These are phyloP conservation scores for Corythornis leucogaster DNA, from an alignment of 2,797 vertebrate species.

Conservation along the genomic window DNA sequence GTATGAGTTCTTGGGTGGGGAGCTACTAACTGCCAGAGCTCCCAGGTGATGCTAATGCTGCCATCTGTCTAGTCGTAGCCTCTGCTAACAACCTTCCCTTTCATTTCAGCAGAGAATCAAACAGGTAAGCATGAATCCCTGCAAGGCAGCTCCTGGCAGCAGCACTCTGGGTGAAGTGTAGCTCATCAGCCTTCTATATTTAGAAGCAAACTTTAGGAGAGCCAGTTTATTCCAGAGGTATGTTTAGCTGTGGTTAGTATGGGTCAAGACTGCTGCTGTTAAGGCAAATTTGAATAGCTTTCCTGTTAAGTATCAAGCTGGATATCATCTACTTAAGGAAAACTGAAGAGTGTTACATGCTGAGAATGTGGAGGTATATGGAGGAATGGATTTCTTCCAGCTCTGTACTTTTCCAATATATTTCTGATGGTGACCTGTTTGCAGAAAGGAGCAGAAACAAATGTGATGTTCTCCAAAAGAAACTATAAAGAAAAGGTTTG, in stretches of 20 bases:
- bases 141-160: neutral
- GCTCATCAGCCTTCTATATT: accelerated
- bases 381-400: neutral
- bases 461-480: neutral
- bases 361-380: accelerated
- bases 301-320: neutral
- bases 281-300: neutral
- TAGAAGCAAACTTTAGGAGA: neutral
- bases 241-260: neutral
- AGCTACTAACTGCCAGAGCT: neutral
- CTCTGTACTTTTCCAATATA: accelerated
- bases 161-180: accelerated
- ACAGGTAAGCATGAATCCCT: neutral
- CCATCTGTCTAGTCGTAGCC: neutral
- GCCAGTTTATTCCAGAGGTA: accelerated
- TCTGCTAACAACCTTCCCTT: neutral
- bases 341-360: accelerated
- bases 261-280: neutral
- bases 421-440: neutral
- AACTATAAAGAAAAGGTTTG: neutral
- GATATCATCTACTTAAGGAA: neutral
- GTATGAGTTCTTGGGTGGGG: neutral
- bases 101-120: neutral
- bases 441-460: neutral
- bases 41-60: neutral